Base-by-base conservation (phyloP, 2,888 invertebrate genomes). In the Lasius platythorax region DNA sequence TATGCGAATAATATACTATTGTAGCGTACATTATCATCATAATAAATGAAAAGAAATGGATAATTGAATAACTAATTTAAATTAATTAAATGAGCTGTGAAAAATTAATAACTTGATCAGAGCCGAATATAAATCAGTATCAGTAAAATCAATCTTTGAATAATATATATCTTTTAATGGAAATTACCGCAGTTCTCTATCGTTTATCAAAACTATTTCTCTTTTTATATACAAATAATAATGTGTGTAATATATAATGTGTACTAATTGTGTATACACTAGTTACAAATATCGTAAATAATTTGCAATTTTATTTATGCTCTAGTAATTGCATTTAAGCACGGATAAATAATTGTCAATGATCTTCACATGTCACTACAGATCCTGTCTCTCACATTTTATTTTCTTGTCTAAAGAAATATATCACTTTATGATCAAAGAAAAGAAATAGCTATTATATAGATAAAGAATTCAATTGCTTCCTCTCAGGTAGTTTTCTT, bases 161-260 rank as follows among this genome's bases (percentile, higher is more conserved):
- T 81, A 81, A 81, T 81, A 50, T 28, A 81, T 37, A 72, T 37
- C 50, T 50, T 81, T 81, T 81, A 63, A 81, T 72, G 61, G 50
- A 72, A 72, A 81, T 81, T 67, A 58, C 68, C 56, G 9, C 67
- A 56, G 46, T 43, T 33, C 30, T 79, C 61, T 46, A 81, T 72
- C 46, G 28, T 72, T 50, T 33, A 50, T 61, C 70, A 9, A 63
- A 63, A 72, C 79, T 72, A 61, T 81, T 56, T 67, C 67, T 40
- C 56, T 67, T 67, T 78, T 81, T 81, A 63, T 30, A 50, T 33
- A 50, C 8, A 53, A n/a, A 53, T 33, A 63, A 63, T 63, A 30
- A 63, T 15, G 8, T 30, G 15, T 28, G 15, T 63, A 63, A 30
- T 63, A 63, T 18, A 15, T 30, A 61, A 28, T 30, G 30, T 30